Base-by-base conservation (phyloP, 2,113 vertebrate species). In the Siniperca chuatsi region DNA sequence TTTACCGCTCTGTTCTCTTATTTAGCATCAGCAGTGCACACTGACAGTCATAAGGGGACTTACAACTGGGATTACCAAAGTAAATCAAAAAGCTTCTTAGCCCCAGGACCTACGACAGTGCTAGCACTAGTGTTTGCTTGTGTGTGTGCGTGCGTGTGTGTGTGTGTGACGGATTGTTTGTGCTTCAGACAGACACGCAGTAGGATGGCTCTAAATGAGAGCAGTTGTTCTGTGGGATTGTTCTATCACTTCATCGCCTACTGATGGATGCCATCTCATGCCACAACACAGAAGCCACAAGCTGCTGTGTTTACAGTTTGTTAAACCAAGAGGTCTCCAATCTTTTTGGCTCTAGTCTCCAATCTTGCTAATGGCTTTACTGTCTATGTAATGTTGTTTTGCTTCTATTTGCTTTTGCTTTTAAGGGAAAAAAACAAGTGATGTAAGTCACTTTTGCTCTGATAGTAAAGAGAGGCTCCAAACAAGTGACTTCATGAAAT, bases 41-140 rank as follows among this genome's bases (percentile, higher is more conserved):
- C 81, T 81, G 79, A 83, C 90, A 84, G 84, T 81, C 82, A 90
- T 79, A 58, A 84, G 83, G 82, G 79, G 86, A 92, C 81, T 90
- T 90, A 88, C 85, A 94, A 82, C 85, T 82, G 87, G 92, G 93
- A 94, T 94, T 91, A 94, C 86, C 81, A 86, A 89, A 91, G 88
- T 90, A 92, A 90, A 93, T 90, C 92, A 85, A 81, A 93, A 92
- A 92, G 91, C 92, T 87, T 90, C 92, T 93, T 92, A 93, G 87
- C 89, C 84, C 61, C 92, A 84, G 82, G 86, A 88, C 87, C 88
- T 86, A 75, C n/a, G 61, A 87, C 84, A 88, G 73, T 21, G 46
- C 77, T 78, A 8, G 73, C 78, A 60, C 67, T 60, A 69, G 57
- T 82, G 46, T 87, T 62, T 67, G 57, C 40, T 35, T 44, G 37